Evolutionary conservation across 1,140 invertebrate species (phyloP).

Genomic region (Dinothrombium tinctorium): DNA sequence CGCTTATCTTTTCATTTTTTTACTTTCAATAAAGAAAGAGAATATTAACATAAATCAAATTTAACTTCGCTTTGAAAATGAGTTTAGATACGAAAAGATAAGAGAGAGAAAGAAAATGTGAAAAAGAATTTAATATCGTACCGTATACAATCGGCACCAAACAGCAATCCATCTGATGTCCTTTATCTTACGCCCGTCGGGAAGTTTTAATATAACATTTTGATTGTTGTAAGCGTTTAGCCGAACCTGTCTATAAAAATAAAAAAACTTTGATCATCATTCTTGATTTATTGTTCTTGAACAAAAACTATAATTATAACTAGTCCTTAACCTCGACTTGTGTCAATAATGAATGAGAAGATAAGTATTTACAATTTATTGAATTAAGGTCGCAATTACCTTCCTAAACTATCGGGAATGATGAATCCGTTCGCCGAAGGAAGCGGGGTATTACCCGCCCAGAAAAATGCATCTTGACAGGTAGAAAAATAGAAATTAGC

Average conservation of each 20-base stretch:
- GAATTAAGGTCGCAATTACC: neutral
- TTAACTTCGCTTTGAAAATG: neutral
- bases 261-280: neutral
- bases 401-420: slow-evolving; percentile 1
- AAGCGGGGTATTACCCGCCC: slow-evolving; percentile 48
- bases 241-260: slow-evolving; percentile 42
- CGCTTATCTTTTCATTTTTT: too few relatives aligned
- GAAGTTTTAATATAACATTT: slow-evolving; percentile 56
- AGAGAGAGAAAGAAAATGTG: slow-evolving; percentile 3
- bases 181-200: slow-evolving; percentile 48
- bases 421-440: slow-evolving; percentile 46
- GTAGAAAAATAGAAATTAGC: slow-evolving; percentile 3
- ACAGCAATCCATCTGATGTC: slow-evolving; percentile 71
- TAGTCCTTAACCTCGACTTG: neutral
- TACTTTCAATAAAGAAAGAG: too few relatives aligned
- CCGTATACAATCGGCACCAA: slow-evolving; percentile 67
- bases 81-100: neutral
- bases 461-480: slow-evolving; percentile 48
- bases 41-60: neutral
- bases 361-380: too few relatives aligned
- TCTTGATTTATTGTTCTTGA: neutral
- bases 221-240: slow-evolving; percentile 44
- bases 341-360: neutral
- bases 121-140: slow-evolving; percentile 34
- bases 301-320: neutral